phyloP scores from a whole-genome alignment of 1,140 invertebrate genomes.

The Coenobita brevimanus region DNA sequence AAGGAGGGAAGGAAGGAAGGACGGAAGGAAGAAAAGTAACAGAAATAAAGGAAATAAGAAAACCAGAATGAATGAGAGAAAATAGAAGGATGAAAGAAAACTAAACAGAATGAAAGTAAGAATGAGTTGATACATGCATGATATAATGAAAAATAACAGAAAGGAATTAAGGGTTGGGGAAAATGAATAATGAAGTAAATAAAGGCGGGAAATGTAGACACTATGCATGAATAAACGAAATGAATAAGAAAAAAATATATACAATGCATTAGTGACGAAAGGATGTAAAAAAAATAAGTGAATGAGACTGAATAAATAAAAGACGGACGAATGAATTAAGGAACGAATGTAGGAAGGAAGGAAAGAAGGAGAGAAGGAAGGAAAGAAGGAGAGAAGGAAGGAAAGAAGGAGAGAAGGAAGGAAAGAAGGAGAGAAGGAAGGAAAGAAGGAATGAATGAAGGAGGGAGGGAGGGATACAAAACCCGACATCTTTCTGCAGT shows the following conservation, averaged over 20 bases:
- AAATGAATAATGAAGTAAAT: not conserved
- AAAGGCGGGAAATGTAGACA: not conserved
- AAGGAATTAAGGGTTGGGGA: not conserved
- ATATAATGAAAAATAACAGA: too few species aligned
- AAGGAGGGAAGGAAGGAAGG: not conserved
- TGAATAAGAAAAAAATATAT: not conserved
- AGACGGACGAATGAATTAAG: not conserved
- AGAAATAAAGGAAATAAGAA: not conserved
- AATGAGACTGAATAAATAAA: not conserved
- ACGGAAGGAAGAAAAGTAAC: not conserved
- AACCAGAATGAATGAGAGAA: not conserved
- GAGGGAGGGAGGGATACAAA: too few species aligned
- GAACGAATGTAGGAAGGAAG: not conserved
- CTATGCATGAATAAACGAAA: not conserved
- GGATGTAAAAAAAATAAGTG: not conserved
- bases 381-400: not conserved
- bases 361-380: not conserved
- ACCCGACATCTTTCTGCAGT: too few species aligned
- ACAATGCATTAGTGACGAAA: not conserved
- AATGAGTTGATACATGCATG: too few species aligned
- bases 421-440: too few species aligned
- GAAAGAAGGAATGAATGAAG: too few species aligned
- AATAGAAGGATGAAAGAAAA: too few species aligned
- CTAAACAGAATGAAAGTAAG: too few species aligned
- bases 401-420: not conserved